Conservation (phyloP, 1,140 invertebrate species). For the Cyclina sinensis region DNA sequence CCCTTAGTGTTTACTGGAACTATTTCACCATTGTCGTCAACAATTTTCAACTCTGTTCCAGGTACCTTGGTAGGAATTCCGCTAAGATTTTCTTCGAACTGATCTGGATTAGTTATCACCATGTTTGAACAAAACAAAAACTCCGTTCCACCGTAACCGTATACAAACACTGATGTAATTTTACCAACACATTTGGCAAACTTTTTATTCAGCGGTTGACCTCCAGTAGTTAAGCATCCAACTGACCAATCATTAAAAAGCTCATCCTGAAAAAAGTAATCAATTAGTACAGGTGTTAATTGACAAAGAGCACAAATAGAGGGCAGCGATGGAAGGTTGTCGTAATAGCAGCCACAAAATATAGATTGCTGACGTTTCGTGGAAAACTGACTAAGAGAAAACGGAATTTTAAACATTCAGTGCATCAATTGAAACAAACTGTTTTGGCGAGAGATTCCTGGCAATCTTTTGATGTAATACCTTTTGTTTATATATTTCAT, state of each 20-base stretch:
- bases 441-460: no score
- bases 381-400: no score
- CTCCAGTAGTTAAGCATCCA: conserved; percentile 1
- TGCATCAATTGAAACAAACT: no score
- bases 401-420: no score
- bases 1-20: not conserved
- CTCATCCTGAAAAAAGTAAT: conserved; percentile 18
- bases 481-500: no score
- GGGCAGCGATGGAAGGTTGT: no score
- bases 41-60: conserved; percentile 25
- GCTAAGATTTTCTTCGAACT: conserved; percentile 9
- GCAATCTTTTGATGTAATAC: no score
- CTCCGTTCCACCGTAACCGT: conserved; percentile 64
- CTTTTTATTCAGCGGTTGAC: conserved; percentile 23
- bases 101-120: not conserved
- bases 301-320: no score
- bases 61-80: conserved; percentile 8
- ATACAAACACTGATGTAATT: not conserved
- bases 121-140: not conserved
- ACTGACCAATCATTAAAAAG: not conserved
- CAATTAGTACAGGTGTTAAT: no score
- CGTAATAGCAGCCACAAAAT: no score
- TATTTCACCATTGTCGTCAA: conserved; percentile 30
- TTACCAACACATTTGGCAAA: conserved; percentile 43
- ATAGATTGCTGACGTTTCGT: no score